Base-by-base conservation (phyloP, 2,113 vertebrate genomes). In the Poicephalus gulielmi region DNA sequence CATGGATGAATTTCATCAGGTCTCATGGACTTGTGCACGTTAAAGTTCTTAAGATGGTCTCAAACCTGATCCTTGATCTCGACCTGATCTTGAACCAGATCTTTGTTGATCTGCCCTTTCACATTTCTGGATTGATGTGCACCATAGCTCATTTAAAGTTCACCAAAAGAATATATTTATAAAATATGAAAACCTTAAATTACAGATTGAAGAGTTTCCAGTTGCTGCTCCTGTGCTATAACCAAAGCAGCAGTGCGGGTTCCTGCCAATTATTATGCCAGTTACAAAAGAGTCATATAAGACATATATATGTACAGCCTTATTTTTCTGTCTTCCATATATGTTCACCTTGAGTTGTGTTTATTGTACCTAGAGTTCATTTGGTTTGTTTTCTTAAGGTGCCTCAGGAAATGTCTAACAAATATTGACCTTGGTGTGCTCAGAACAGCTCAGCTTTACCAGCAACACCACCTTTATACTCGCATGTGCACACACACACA, bases 401-500 rank as follows among this genome's bases (percentile, higher is more conserved):
- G 60, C 11, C 0, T 35, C 49, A 22, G 67, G 41, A 85, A 81
- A 73, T 68, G 47, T n/a, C 79, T 62, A 43, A 18, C 35, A 49
- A 74, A 28, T 74, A 63, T 9, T 2, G 9, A 17, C n/a, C 4
- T 19, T 49, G 23, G 10, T 35, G 66, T 78, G 41, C n/a, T 78
- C 9, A 6, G 25, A 67, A 57, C 35, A 77, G 15, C 31, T 33
- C 17, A 1, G 11, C 22, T 19, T 31, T 78, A 53, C 17, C 1
- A 8, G 67, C 28, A 66, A 6, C 22, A 5, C 20, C 17, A 2
- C 17, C 9, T 50, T 15, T 28, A 62, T 57, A 43, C 14, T 39
- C 0, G 1, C 1, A 6, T 7, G 28, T 6, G 1, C 1, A 0
- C 4, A 0, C 17, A 27, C 24, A 20, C 16, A 9, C 24, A 20